Base-by-base conservation (phyloP, 2,113 vertebrate genomes). In the Phodopus roborovskii region DNA sequence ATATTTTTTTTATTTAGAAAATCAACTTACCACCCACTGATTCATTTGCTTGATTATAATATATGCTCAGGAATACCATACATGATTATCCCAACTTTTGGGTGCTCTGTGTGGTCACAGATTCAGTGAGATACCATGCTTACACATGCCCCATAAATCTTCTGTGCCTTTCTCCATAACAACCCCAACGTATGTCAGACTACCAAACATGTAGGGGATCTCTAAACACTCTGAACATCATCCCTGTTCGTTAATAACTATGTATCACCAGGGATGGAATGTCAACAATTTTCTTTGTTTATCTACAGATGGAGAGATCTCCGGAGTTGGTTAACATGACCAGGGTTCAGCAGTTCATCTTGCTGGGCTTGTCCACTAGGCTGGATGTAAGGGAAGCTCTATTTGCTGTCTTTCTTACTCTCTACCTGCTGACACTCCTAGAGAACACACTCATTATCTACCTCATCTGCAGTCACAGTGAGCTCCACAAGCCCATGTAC, bases 401-500 rank as follows among this genome's bases (percentile, higher is more conserved):
- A 24, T 96, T 97, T 83, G 56, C 33, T 0, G 0, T 96, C 84
- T 97, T 97, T 94, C 88, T 97, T 62, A 5, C 64, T 1, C 93
- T 97, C 71, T 95, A 97, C 91, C 85, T 97, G 88, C 81, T 96
- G 79, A 95, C 95, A 0, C 91, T 97, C 12, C 1, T 97, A 88
- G 94, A 97, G 81, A 97, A 96, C 75, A 39, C 84, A 0, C 84
- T 96, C 85, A 92, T 97, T n/a, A 1, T 96, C 75, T 58, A 66
- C 70, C 97, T 97, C 56, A 1, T 96, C 81, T 42, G n/a, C 70
- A 81, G 48, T 0, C 95, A 85, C 79, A 3, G 30, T 0, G 91
- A 56, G 11, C 96, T 97, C 22, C 94, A n/a, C 78, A 98, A 90
- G 64, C 97, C 96, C 64, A 97, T 97, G 96, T 98, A 98, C 77